phyloP scores from a whole-genome alignment of 2,888 invertebrate species.

The Gryllus longicercus region DNA sequence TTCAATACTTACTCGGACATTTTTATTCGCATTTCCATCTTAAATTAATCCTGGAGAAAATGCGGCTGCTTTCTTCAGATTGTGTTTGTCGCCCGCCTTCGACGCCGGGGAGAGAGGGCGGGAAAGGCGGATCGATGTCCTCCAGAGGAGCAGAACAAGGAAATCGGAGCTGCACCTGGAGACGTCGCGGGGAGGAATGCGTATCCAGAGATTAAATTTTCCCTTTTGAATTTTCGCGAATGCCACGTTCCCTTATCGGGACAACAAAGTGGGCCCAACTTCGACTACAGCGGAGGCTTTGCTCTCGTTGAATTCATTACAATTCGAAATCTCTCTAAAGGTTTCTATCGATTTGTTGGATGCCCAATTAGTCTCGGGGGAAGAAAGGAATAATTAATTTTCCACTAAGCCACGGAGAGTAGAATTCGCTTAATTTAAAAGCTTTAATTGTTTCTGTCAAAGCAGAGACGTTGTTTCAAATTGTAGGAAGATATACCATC shows the following conservation, averaged over 20 bases:
- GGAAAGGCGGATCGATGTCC: neutral
- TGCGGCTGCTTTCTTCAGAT: no score
- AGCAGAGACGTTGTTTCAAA: neutral
- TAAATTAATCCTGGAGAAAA: no score
- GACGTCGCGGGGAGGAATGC: neutral
- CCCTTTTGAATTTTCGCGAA: constrained; percentile 1
- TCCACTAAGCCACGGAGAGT: neutral
- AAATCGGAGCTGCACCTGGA: neutral
- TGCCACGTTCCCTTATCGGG: neutral
- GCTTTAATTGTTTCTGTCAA: constrained; percentile 2
- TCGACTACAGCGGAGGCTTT: neutral
- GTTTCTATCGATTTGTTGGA: constrained; percentile 1
- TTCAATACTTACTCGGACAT: no score
- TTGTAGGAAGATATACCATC: neutral
- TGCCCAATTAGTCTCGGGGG: neutral
- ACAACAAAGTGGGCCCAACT: neutral
- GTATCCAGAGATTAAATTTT: constrained; percentile 5
- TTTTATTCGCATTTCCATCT: no score
- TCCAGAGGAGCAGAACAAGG: neutral
- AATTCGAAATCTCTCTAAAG: constrained; percentile 7
- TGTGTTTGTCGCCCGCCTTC: neutral
- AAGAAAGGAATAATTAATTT: constrained; percentile 17
- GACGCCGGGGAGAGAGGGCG: neutral
- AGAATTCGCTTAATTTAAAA: constrained; percentile 17
- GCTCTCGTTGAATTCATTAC: neutral